A percentile compares a stretch with the other conserved stretches of the same genome.
Conservation (phyloP, 2,113 vertebrate species). For the Jaculus jaculus region DNA sequence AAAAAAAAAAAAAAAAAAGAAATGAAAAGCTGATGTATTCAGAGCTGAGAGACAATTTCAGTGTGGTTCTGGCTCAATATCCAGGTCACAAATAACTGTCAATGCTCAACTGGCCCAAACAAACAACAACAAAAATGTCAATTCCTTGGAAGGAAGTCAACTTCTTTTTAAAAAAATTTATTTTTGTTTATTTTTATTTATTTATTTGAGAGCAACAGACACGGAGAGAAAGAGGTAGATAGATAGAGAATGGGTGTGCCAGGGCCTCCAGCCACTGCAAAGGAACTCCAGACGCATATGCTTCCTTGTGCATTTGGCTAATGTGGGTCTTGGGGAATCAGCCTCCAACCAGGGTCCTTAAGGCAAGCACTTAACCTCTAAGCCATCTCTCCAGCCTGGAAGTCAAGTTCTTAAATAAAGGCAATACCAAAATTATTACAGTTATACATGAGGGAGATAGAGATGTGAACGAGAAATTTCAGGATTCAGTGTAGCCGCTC, state of each 20-base stretch:
- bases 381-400: too few species aligned
- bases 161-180: too few species aligned
- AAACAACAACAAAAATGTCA: background rate
- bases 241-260: too few species aligned
- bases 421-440: background rate
- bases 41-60: background rate
- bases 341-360: too few species aligned
- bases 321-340: too few species aligned
- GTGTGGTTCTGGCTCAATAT: background rate
- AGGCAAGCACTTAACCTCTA: too few species aligned
- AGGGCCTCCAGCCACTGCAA: too few species aligned
- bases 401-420: background rate
- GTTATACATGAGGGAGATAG: background rate
- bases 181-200: too few species aligned
- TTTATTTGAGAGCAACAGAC: too few species aligned
- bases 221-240: too few species aligned
- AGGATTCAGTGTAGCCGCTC: background rate
- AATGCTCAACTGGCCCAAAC: background rate
- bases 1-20: conserved; percentile 1
- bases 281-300: too few species aligned
- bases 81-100: background rate
- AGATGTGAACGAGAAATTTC: background rate
- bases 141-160: background rate
- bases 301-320: too few species aligned
- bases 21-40: background rate